Evolutionary conservation across 2,888 invertebrate genomes (phyloP).

Genomic region (Coleophora deauratella): DNA sequence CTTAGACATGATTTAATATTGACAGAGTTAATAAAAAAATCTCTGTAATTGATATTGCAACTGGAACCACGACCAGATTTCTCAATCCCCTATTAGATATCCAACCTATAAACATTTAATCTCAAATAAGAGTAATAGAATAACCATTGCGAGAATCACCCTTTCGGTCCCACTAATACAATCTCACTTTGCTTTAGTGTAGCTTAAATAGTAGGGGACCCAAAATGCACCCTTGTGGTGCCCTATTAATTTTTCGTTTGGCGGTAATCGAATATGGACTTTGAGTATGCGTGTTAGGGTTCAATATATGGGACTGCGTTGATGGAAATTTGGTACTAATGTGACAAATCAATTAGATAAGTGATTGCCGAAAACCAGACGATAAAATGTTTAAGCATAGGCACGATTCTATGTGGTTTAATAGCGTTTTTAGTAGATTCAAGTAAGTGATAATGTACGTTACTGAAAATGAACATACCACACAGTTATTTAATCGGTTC

Average conservation of each 20-base stretch:
- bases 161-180: conserved; percentile 46
- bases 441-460: no score
- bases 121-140: conserved; percentile 58
- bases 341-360: conserved; percentile 55
- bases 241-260: conserved; percentile 8
- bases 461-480: no score
- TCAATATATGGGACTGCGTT: not conserved
- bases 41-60: no score
- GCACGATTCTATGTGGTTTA: conserved; percentile 9
- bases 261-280: conserved; percentile 1
- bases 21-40: no score
- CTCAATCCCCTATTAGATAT: conserved; percentile 1
- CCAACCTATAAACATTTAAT: conserved; percentile 44
- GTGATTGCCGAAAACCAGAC: conserved; percentile 37
- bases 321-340: conserved; percentile 23
- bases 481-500: no score
- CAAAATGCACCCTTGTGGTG: conserved; percentile 16
- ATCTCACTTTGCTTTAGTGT: conserved; percentile 34
- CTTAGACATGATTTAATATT: no score
- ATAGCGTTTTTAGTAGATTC: not conserved
- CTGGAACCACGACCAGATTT: not conserved
- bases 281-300: not conserved
- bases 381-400: conserved; percentile 1
- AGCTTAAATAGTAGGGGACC: conserved; percentile 23
- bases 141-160: conserved; percentile 64